Percentiles rank a stretch among this genome's conserved stretches.
Conservation (phyloP, 2,113 vertebrate species). For the Phoxinus phoxinus region DNA sequence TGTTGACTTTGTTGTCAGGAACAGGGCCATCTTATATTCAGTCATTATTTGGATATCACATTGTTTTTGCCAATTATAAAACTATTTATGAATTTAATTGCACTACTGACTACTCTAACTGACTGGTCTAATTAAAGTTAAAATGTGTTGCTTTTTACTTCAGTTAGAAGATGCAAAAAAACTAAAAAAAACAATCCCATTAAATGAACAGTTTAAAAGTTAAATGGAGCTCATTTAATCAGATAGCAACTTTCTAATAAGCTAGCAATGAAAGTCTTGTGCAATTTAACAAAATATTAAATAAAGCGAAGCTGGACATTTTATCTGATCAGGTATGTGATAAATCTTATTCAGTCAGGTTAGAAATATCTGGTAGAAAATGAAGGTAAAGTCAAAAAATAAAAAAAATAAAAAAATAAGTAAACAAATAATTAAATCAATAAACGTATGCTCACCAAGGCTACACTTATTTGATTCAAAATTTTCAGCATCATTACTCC, state of each 20-base stretch:
- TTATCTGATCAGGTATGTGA: neutral
- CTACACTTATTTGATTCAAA: neutral
- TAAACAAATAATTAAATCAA: too few species aligned
- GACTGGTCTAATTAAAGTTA: neutral
- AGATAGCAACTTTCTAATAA: neutral
- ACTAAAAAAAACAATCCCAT: neutral
- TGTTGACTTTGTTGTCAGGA: neutral
- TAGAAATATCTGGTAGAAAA: neutral
- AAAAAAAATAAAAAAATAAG: too few species aligned
- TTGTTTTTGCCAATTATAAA: constrained; percentile 3
- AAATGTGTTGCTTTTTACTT: neutral
- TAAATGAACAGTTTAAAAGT: neutral
- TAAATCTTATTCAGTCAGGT: neutral
- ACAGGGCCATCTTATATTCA: neutral
- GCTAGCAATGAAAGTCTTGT: neutral
- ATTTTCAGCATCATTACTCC: neutral
- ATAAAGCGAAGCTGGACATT: neutral
- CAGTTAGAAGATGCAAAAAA: neutral
- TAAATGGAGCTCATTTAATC: neutral
- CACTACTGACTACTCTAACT: neutral
- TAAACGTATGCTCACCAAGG: neutral
- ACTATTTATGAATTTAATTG: neutral
- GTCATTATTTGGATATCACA: neutral
- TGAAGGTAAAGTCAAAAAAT: too few species aligned
- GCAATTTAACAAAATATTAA: neutral